Evolutionary conservation across 2,113 vertebrate genomes (phyloP), one percentile per base, ranked within the genome.

Genomic region (Trochalopteron elliotii): DNA sequence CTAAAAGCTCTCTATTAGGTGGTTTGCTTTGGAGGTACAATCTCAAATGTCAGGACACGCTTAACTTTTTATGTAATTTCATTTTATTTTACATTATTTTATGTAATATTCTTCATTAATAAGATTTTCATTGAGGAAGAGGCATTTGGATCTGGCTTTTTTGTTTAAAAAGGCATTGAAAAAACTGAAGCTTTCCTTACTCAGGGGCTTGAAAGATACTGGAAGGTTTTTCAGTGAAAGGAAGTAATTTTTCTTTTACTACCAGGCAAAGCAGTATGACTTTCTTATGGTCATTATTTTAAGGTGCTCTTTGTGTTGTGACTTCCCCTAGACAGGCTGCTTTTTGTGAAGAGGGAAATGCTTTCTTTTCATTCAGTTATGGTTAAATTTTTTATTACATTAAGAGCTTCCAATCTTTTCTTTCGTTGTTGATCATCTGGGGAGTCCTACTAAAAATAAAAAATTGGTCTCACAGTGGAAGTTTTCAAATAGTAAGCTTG

Each of bases 361-460:
- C 82, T 92, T 92, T 80, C 76, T 83, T 4, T 52, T 89, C 72
- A 57, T 80, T 89, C 65, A 40, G 31, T 84, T 84, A 56, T 5
- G 6, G 44, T 68, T 91, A 71, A 44, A 50, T 75, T 95, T 90
- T 75, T 93, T 87, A 75, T 77, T 86, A 61, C 4, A 16, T 88
- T 80, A 20, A 11, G 27, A 86, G 60, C 64, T 92, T 90, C 52
- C 64, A 37, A 1, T 83, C 76, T 83, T 94, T 91, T 65, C 71
- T 80, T 57, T 47, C 3, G 0, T 40, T 70, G 89, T 77, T 85
- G 79, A 88, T 83, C 70, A 59, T 88, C 45, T 72, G 53, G 47
- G 30, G 65, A 79, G n/a, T 85, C 47, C 67, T 90, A 77, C 90
- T 92, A 86, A 94, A 95, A 95, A 94, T 86, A 93, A 96, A 90